Conservation (phyloP, 2,797 vertebrate species). For the Cryptoprocta ferox region DNA sequence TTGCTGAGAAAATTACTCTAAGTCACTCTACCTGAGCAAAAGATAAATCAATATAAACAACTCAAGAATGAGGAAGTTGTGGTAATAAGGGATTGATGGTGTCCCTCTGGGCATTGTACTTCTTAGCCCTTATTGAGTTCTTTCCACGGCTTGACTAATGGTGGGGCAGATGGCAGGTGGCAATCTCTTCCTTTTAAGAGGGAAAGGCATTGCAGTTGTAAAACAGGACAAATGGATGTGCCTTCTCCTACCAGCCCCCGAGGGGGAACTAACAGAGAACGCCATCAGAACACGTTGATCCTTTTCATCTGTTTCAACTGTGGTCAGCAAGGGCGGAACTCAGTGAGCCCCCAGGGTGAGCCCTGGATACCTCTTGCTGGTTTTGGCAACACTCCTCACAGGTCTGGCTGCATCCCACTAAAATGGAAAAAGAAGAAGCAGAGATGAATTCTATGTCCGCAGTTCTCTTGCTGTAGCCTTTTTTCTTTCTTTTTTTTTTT, state of each 20-base stretch:
- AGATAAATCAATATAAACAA: conserved; percentile 80
- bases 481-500: neutral
- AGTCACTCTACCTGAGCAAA: conserved; percentile 77
- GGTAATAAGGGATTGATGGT: conserved; percentile 71
- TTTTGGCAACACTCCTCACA: neutral
- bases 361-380: neutral
- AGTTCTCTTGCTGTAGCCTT: neutral
- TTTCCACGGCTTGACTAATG: conserved; percentile 70
- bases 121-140: conserved; percentile 69
- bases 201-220: conserved; percentile 57
- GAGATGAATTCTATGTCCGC: neutral
- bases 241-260: conserved; percentile 71
- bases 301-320: conserved; percentile 54
- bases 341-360: conserved; percentile 11
- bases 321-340: conserved; percentile 32
- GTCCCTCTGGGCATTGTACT: conserved; percentile 74
- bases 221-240: conserved; percentile 75
- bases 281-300: conserved; percentile 34
- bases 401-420: neutral
- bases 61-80: conserved; percentile 68
- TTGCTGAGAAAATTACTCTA: conserved; percentile 73
- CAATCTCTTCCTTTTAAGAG: conserved; percentile 75
- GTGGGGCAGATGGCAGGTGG: conserved; percentile 64
- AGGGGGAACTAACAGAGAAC: conserved; percentile 53
- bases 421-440: neutral